Percentiles rank a stretch among this genome's conserved stretches.
These are phyloP conservation scores for Antennarius striatus DNA, from an alignment of 2,113 vertebrate species.

Conservation along the genomic window DNA sequence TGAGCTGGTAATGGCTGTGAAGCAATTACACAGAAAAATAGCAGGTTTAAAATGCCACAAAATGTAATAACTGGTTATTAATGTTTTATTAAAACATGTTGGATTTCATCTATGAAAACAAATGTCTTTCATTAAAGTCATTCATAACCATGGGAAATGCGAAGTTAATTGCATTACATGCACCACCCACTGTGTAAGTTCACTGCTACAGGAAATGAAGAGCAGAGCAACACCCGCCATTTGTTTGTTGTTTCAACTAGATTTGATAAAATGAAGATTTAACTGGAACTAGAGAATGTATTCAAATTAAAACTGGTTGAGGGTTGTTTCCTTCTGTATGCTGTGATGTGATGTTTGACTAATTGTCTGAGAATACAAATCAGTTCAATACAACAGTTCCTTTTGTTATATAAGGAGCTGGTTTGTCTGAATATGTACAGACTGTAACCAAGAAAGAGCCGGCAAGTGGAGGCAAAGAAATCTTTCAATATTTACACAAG, in stretches of 20 bases:
- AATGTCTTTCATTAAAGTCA: too few relatives aligned
- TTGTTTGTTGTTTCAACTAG: neutral
- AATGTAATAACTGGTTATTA: too few relatives aligned
- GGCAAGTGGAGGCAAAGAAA: constrained; percentile 26
- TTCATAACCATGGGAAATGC: too few relatives aligned
- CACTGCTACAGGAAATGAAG: neutral
- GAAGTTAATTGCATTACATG: too few relatives aligned
- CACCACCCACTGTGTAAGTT: too few relatives aligned
- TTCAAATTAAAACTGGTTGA: neutral
- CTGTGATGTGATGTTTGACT: neutral
- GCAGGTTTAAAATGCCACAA: too few relatives aligned
- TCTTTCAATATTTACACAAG: constrained; percentile 43
- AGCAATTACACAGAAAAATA: too few relatives aligned
- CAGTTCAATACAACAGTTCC: constrained; percentile 28
- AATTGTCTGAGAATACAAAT: constrained; percentile 13
- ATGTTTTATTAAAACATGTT: too few relatives aligned
- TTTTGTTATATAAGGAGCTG: constrained; percentile 41
- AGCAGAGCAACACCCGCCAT: neutral
- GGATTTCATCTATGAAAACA: too few relatives aligned
- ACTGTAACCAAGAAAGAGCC: constrained; percentile 14
- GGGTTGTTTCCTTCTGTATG: neutral
- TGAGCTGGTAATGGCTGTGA: too few relatives aligned
- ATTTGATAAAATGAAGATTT: neutral
- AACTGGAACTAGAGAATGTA: neutral
- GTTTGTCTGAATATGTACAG: constrained; percentile 18